Evolutionary conservation across 2,888 invertebrate species (phyloP), one percentile per base, ranked within the genome.

Genomic region (Drosophila parthenogenetica): DNA sequence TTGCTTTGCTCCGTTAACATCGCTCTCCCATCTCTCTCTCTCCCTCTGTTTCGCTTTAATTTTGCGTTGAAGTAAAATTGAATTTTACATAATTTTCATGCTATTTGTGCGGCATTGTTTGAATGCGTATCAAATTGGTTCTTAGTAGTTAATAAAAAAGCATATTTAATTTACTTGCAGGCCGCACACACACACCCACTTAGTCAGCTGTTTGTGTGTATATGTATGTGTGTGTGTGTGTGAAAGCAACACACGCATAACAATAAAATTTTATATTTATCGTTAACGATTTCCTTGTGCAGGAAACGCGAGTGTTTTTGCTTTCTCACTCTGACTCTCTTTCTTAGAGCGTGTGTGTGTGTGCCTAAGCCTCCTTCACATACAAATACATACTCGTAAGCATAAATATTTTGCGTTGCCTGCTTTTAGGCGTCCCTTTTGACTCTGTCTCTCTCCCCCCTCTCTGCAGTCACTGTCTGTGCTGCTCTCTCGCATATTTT

Each of bases 191-290:
- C 5, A 48, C 48, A 49, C 14, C 55, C 17, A 62, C 40, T 57
- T 29, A 65, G 46, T 59, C 53, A 53, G 22, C 48, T 25, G 59
- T 48, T 48, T 17, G 17, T 42, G 5, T n/a, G n/a, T n/a, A n/a
- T n/a, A n/a, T 22, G 25, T 16, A 14, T 51, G 39, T 58, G 29
- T 42, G 19, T 40, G 61, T 48, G 64, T 60, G 67, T 55, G 67
- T 55, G 39, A 63, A 55, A 68, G 76, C 76, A 79, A 71, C 77
- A 72, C 80, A 69, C 82, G 72, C 82, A 84, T 81, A 85, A 89
- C 81, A 87, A 88, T 89, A 89, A 89, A 89, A 89, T 87, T 89
- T 89, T 87, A 89, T 89, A 81, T 89, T 89, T 89, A 89, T 89
- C 83, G 89, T 70, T 83, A 78, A 89, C 87, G 89, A 81, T 89